Base-by-base conservation (phyloP, 1,140 invertebrate species). In the Caenorhabditis tropicalis region DNA sequence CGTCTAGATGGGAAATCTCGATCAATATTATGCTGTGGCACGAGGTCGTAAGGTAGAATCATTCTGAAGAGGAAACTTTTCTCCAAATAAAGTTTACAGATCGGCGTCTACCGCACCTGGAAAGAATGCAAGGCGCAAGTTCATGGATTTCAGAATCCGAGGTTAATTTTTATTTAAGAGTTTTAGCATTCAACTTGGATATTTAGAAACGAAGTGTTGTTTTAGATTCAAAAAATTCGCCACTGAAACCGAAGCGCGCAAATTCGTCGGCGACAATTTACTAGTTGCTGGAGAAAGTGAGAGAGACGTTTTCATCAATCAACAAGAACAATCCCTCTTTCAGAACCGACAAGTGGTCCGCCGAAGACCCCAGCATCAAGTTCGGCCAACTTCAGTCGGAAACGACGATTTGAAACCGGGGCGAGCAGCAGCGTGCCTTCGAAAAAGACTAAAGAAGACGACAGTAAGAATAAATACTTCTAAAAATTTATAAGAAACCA, bases 81-180 rank as follows among this genome's bases (percentile, higher is more conserved):
- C 2, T 24, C 21, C 0, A 21, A 48, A 12, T 24, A 39, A 2
- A 39, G 56, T 56, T 39, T 43, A n/a, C 12, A 82, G 49, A 24
- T 56, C 27, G 92, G 93, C 60, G 88, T 93, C 27, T 93, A 91
- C 86, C 85, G 74, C 9, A 90, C 91, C 80, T 93, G 94, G 94
- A 88, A 93, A 79, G 94, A 95, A 90, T 96, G 95, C 92, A 93
- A 95, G 89, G 87, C 89, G 10, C 94, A 96, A 92, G 94, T 95
- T 0, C 92, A 94, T 87, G 94, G 94, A 16, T 96, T 94, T 91
- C 89, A 93, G 49, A 93, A 93, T 7, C 93, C 95, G 0, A 92
- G 92, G 58, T 96, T 1, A 15, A 58, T n/a, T 21, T 56, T 82
- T 24, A 6, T 16, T 12, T 53, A 19, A 4, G 7, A 12, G 53